A percentile compares a stretch with the other conserved stretches of the same genome.
phyloP scores from a whole-genome alignment of 2,797 vertebrate genomes.

The Argya squamiceps region DNA sequence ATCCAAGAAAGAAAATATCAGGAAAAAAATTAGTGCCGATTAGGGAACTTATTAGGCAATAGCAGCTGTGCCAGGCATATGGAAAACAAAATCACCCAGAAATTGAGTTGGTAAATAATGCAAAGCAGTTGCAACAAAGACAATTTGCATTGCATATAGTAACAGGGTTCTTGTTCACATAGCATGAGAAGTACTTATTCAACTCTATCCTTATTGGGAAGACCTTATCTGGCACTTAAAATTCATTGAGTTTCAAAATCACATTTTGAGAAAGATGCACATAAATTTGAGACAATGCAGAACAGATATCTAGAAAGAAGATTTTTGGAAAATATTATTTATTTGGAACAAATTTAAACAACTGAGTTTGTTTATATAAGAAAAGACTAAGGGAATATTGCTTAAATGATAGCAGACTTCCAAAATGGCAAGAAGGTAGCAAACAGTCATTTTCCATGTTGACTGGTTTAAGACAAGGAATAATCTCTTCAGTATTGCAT shows the following conservation, averaged over 20 bases:
- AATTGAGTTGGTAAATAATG: neutral
- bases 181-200: neutral
- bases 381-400: neutral
- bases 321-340: neutral
- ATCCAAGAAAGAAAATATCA: neutral
- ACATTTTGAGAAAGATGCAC: neutral
- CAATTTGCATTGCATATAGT: neutral
- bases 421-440: neutral
- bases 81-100: neutral
- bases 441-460: neutral
- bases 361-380: neutral
- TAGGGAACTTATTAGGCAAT: neutral
- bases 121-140: neutral
- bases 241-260: neutral
- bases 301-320: neutral
- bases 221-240: neutral
- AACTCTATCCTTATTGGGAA: neutral
- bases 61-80: neutral
- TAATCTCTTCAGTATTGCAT: neutral
- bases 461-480: neutral
- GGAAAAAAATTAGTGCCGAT: neutral
- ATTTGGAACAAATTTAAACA: neutral
- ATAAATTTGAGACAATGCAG: neutral
- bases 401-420: neutral
- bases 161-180: neutral